Evolutionary conservation across 2,888 invertebrate species (phyloP).

Genomic region (Sympetrum striolatum): DNA sequence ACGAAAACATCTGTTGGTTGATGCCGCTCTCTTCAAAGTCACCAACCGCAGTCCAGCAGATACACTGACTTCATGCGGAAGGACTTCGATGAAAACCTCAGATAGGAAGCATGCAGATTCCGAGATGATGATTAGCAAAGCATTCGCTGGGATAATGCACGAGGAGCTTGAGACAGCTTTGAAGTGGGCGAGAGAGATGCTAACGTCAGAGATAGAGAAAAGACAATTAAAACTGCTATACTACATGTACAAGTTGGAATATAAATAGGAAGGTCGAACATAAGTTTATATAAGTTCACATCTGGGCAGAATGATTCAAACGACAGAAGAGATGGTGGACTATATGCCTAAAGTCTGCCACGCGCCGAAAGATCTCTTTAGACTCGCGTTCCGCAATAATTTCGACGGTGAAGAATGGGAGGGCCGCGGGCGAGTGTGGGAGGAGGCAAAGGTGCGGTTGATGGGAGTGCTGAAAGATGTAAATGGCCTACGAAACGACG

Average conservation of each 20-base stretch:
- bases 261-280: no score
- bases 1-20: background rate
- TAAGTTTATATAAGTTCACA: no score
- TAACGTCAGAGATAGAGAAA: background rate
- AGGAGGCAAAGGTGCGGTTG: background rate
- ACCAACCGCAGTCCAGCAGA: background rate
- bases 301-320: no score
- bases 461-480: background rate
- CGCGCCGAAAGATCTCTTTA: background rate
- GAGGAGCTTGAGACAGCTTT: background rate
- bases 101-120: background rate
- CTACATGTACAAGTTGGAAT: no score
- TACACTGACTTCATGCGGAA: background rate
- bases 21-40: background rate
- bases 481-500: background rate
- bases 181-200: background rate
- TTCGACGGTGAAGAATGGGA: background rate
- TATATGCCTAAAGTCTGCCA: background rate
- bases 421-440: background rate
- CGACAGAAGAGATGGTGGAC: no score
- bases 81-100: background rate
- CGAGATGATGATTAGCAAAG: background rate
- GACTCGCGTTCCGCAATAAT: background rate
- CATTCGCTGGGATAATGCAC: background rate
- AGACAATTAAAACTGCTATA: background rate